Evolutionary conservation across 2,113 vertebrate genomes (phyloP).

Genomic region (Labeo rohita): DNA sequence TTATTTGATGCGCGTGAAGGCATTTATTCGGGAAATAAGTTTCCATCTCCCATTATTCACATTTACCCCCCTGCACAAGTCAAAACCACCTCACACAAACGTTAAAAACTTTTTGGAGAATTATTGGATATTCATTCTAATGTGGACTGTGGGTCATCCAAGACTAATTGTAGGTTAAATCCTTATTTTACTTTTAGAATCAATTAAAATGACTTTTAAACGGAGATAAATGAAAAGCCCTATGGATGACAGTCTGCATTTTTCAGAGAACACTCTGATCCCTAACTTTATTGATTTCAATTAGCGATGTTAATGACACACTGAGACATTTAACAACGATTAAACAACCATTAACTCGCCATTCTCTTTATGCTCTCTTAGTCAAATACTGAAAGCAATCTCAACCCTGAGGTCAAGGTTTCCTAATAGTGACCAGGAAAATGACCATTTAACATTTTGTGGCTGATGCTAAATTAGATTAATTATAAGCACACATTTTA

Average conservation of each 20-base stretch:
- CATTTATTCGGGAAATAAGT: too few species aligned
- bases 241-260: neutral
- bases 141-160: neutral
- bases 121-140: too few species aligned
- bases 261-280: neutral
- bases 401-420: neutral
- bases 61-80: too few species aligned
- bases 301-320: conserved; percentile 29
- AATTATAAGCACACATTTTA: conserved; percentile 4
- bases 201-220: neutral
- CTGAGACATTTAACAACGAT: neutral
- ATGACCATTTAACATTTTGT: neutral
- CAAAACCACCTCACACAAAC: too few species aligned
- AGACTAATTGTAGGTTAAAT: neutral
- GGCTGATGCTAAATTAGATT: neutral
- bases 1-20: too few species aligned
- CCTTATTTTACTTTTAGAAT: neutral
- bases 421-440: neutral
- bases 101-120: too few species aligned
- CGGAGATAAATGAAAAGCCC: conserved; percentile 38
- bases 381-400: neutral
- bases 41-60: too few species aligned
- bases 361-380: neutral
- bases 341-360: conserved; percentile 13
- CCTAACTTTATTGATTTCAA: conserved; percentile 45